Base-by-base conservation (phyloP, 92 coral and sea anemone genomes). In the Porites rus region DNA sequence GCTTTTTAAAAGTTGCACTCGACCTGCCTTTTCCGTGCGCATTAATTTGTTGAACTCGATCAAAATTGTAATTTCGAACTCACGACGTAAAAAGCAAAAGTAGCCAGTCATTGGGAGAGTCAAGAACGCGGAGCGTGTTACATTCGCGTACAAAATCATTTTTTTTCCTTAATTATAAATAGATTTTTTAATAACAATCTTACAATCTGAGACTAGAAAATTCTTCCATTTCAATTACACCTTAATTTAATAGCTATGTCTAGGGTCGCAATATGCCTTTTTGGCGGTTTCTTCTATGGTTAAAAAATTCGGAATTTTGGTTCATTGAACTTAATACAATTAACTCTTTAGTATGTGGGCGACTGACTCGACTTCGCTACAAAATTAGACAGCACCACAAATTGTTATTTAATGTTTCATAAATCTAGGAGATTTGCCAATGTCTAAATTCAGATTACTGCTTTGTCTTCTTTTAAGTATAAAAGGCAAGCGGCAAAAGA, bases 401-500 rank as follows among this genome's bases (percentile, higher is more conserved):
- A 62, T 62, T 62, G 7, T 18, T 18, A 62, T 14, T 14, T 62
- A 62, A 13, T 10, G 43, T 67, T n/a, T 10, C 10, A 10, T 10
- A 7, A 22, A 65, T 14, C 18, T 16, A 69, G 38, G 31, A 69
- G 3, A 69, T 24, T 13, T 0, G 18, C 14, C 17, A 12, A 38
- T n/a, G n/a, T 72, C 51, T 17, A 64, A 20, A 50, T 38, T 67
- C 14, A 64, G 61, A 67, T 12, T 51, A 79, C 19, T 53, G 59
- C 53, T 50, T 13, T 66, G 58, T 79, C 43, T 19, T 65, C 21
- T 22, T 2, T 60, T 51, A 46, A 3, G 22, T n/a, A 79, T 72
- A 79, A 79, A 79, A 67, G 84, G 84, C 84, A 79, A 79, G 75
- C 75, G 65, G 60, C 21, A 20, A 8, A 52, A 6, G 11, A 51